phyloP scores from a whole-genome alignment of 1,140 invertebrate species.

The Monochamus saltuarius region DNA sequence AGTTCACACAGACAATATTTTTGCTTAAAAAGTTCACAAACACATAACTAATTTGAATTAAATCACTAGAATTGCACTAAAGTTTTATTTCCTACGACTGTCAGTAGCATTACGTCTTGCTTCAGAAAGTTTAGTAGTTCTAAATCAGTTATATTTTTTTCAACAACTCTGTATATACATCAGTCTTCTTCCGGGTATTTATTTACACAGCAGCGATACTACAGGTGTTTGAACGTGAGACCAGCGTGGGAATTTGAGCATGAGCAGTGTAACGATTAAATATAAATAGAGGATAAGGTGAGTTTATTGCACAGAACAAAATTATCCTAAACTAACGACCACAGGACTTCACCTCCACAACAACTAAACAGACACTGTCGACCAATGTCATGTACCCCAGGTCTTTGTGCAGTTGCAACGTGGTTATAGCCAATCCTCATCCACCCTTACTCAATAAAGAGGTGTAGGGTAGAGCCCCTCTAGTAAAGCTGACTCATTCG shows the following conservation, averaged over 20 bases:
- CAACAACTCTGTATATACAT: no score
- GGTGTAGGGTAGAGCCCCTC: constrained; percentile 47
- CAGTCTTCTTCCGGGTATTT: no score
- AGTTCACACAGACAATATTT: no score
- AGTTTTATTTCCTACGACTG: no score
- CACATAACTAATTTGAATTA: no score
- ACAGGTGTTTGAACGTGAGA: constrained; percentile 10
- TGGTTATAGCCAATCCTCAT: constrained; percentile 47
- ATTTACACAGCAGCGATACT: neutral
- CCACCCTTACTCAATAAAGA: constrained; percentile 52
- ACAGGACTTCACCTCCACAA: constrained; percentile 52
- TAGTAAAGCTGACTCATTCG: constrained; percentile 48
- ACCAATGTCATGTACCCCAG: constrained; percentile 40
- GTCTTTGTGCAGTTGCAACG: constrained; percentile 47
- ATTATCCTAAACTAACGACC: constrained; percentile 40
- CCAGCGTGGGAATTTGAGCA: no score
- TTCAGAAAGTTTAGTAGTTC: no score
- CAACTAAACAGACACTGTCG: constrained; percentile 50
- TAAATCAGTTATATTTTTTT: no score
- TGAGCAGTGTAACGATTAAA: neutral
- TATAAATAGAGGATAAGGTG: neutral
- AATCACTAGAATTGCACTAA: no score
- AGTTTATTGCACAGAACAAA: constrained; percentile 26
- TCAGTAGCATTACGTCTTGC: no score
- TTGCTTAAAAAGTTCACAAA: no score